These are phyloP conservation scores for Cynodonichthys magdalenae DNA, from an alignment of 2,797 vertebrate species.

Conservation along the genomic window DNA sequence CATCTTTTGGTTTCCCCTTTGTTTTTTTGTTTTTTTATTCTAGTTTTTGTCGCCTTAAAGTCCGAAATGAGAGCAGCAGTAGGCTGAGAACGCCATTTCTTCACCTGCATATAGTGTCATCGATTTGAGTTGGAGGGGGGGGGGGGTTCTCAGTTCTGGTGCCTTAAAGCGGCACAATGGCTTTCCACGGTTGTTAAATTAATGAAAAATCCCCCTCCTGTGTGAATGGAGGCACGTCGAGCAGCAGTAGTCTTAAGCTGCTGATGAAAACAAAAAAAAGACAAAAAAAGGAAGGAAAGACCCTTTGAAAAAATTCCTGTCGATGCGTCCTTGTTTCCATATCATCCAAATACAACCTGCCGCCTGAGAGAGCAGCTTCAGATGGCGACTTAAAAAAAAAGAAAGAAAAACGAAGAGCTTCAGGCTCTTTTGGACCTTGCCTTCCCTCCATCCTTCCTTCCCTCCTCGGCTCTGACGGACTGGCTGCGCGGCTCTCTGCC, in stretches of 20 bases:
- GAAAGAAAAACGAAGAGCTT: constrained; percentile 46
- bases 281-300: constrained; percentile 31
- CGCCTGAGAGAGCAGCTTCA: constrained; percentile 57
- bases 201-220: constrained; percentile 34
- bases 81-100: constrained; percentile 73
- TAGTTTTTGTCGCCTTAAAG: constrained; percentile 57
- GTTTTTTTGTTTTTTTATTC: no score
- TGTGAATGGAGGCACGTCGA: constrained; percentile 37
- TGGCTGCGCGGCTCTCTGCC: constrained; percentile 73
- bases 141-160: constrained; percentile 57
- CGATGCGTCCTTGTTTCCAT: constrained; percentile 73
- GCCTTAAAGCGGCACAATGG: constrained; percentile 59
- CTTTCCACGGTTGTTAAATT: constrained; percentile 56
- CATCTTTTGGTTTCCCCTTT: constrained; percentile 36
- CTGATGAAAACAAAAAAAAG: constrained; percentile 23
- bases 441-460: constrained; percentile 56
- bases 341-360: constrained; percentile 47
- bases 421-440: constrained; percentile 60
- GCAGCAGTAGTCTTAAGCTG: constrained; percentile 23
- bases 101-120: constrained; percentile 79
- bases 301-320: constrained; percentile 60
- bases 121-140: constrained; percentile 22
- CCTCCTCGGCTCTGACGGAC: constrained; percentile 52
- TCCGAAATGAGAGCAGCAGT: constrained; percentile 52
- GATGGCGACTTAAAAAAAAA: constrained; percentile 47